Base-by-base conservation (phyloP, 2,797 vertebrate genomes). In the Acipenser ruthenus region DNA sequence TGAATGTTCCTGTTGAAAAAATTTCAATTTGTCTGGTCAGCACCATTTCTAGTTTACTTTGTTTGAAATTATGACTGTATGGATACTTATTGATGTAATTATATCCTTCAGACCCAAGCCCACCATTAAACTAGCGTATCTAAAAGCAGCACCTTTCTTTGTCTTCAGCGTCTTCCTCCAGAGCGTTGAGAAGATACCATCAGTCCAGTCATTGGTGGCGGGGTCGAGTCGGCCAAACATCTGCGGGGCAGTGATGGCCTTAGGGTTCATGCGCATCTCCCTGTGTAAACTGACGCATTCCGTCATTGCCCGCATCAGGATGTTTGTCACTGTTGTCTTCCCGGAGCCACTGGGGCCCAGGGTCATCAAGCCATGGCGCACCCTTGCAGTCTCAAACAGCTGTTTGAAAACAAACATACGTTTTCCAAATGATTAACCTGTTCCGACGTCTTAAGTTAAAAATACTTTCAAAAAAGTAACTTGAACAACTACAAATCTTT, bases 211-310 rank as follows among this genome's bases (percentile, higher is more conserved):
- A 75, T 93, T 93, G 78, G 92, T 93, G 73, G 91, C 87, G 70
- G 91, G 89, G 70, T 93, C 90, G 75, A 93, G 86, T 12, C 82
- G 88, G 69, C 91, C 92, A 56, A 93, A 93, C 92, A 93, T 93
- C 83, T 93, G 92, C 13, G 92, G 83, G 67, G 92, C 90, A 13
- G 89, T 93, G 78, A 93, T 88, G 68, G 91, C 87, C 74, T 93
- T 93, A 55, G 92, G 92, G 78, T 93, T 93, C 92, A 93, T 93
- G 80, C 90, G 89, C 90, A 93, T 91, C 80, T 93, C 91, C 65
- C 86, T 87, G 84, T 93, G 92, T 59, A 88, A 83, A 8, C 74
- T 72, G 64, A 89, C 89, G 59, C 89, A 91, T 70, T 90, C 87
- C 0, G 88, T 84, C 90, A 94, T 88, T 72, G 91, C 89, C 78